Percentiles rank a stretch among this genome's conserved stretches.
Evolutionary conservation across 1,140 invertebrate species (phyloP).

Genomic region (Formica exsecta): DNA sequence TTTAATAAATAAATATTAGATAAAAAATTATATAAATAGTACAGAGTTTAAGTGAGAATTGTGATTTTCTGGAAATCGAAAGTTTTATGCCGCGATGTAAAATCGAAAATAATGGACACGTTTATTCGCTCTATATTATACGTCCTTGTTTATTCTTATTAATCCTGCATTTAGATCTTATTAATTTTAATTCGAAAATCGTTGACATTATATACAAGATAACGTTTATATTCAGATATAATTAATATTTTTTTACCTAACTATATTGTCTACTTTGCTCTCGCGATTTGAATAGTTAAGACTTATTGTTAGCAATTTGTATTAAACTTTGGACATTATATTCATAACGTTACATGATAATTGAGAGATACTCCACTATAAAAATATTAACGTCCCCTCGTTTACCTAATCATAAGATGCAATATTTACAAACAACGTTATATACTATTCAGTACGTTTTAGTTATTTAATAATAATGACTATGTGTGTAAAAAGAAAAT

Average conservation of each 20-base stretch:
- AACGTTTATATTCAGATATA: too few relatives aligned
- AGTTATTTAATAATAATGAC: neutral
- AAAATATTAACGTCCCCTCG: too few relatives aligned
- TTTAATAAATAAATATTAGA: neutral
- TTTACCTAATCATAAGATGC: too few relatives aligned
- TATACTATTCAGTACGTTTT: neutral
- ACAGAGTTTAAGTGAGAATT: neutral
- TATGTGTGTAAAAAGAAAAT: neutral
- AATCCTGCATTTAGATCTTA: neutral
- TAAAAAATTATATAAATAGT: conserved; percentile 6
- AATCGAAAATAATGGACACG: too few relatives aligned
- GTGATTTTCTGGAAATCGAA: too few relatives aligned
- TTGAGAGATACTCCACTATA: neutral
- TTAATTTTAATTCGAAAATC: conserved; percentile 4
- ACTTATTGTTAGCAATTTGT: neutral
- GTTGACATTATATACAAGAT: neutral
- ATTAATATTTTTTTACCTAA: neutral
- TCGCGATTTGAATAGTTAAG: neutral
- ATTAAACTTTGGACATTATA: neutral
- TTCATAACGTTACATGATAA: neutral
- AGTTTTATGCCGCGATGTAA: too few relatives aligned
- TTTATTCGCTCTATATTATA: too few relatives aligned
- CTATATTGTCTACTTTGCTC: neutral
- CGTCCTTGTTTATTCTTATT: too few relatives aligned
- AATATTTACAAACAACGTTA: neutral